These are phyloP conservation scores for Candoia aspera DNA, from an alignment of 2,113 vertebrate species.

Conservation along the genomic window DNA sequence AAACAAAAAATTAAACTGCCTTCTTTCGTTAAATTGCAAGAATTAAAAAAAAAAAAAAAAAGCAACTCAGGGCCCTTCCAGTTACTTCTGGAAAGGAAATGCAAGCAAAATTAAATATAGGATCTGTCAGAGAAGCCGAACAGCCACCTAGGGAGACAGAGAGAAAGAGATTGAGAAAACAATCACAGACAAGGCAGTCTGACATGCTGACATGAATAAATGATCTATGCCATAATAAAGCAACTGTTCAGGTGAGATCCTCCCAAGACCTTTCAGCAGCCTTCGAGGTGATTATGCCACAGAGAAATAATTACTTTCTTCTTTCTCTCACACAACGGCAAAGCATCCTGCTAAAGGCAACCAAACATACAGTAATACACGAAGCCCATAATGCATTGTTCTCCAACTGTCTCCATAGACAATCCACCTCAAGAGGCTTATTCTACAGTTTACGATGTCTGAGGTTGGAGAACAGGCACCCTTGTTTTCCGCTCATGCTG, in stretches of 20 bases:
- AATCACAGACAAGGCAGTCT: background rate
- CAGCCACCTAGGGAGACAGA: background rate
- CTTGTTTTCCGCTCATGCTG: background rate
- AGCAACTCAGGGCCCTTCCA: background rate
- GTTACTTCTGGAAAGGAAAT: background rate
- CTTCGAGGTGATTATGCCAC: background rate
- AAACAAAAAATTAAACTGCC: no score
- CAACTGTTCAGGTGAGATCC: background rate
- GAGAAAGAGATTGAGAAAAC: slow-evolving; percentile 1
- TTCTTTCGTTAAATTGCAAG: background rate
- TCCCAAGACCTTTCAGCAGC: background rate
- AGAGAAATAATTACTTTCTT: slow-evolving; percentile 19
- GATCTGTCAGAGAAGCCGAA: background rate
- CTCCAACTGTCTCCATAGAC: background rate
- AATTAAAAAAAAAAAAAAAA: background rate
- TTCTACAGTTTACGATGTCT: background rate
- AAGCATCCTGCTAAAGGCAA: background rate
- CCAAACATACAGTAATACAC: background rate
- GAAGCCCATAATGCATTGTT: background rate
- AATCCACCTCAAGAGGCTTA: background rate
- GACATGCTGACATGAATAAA: background rate
- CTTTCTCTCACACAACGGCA: background rate
- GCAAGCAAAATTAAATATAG: background rate
- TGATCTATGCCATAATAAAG: slow-evolving; percentile 8
- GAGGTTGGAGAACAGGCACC: background rate